Base-by-base conservation (phyloP, 2,797 vertebrate genomes). In the Apogon talboti region DNA sequence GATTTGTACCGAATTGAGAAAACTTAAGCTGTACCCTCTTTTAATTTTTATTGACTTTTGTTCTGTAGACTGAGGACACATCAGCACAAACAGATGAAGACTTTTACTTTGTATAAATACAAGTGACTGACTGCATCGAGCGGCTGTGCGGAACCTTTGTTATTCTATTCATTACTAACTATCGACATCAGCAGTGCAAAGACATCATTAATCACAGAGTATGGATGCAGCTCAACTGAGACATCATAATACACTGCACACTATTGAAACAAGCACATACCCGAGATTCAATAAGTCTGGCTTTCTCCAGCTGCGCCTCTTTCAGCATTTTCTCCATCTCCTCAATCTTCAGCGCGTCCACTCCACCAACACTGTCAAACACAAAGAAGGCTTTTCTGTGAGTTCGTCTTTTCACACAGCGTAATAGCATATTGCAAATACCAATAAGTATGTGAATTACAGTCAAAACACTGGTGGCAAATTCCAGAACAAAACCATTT, bases 311-410 rank as follows among this genome's bases (percentile, higher is more conserved):
- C 0, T 97, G 96, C 0, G 96, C 97, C 78, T 98, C 96, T 78
- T 93, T 95, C 84, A 99, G 89, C 96, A 98, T 95, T 86, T 96
- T 96, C 90, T 98, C 98, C 96, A 99, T 98, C 93, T 98, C 97
- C 74, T 98, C 97, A 0, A 99, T 95, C 92, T 95, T 97, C 54
- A 95, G 88, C 0, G 74, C 45, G 1, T 97, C 96, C 78, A 94
- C 70, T 28, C 94, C 96, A 0, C 95, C 96, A 0, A 94, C 86
- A 12, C 98, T 99, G 16, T 50, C 55, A 58, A 43, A 75, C 45
- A 75, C 61, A 55, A 38, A 57, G 14, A 43, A 16, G 30, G 33
- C 33, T 35, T 2, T 35, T 35, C 33, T 35, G 33, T 8, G 7
- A 35, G 7, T 35, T 35, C 5, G 10, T 35, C 6, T 35, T 35